A percentile compares a stretch with the other conserved stretches of the same genome.
phyloP scores from a whole-genome alignment of 2,888 invertebrate genomes.

The Orthosia gothica region DNA sequence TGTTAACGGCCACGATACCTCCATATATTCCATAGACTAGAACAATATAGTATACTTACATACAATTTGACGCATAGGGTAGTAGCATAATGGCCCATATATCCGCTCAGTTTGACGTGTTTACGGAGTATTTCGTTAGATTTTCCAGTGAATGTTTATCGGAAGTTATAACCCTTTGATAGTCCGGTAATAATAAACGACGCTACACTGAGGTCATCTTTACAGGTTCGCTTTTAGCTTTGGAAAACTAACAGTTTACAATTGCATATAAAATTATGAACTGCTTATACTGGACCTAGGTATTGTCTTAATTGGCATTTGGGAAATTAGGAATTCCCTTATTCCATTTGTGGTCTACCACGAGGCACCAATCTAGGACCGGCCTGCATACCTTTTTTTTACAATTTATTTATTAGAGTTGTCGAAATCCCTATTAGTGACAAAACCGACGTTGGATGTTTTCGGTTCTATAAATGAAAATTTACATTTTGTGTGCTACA shows the following conservation, averaged over 20 bases:
- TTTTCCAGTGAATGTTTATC: constrained; percentile 56
- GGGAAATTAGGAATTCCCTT: neutral
- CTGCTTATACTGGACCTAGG: constrained; percentile 5
- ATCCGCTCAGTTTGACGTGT: constrained; percentile 55
- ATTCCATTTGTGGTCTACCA: neutral
- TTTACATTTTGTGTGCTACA: constrained; percentile 4
- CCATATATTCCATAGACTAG: constrained; percentile 46
- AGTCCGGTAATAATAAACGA: constrained; percentile 56
- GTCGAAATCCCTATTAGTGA: neutral
- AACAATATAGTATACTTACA: constrained; percentile 45
- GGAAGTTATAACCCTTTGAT: constrained; percentile 58
- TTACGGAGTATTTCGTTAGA: constrained; percentile 54
- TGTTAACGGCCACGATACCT: constrained; percentile 67
- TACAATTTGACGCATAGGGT: constrained; percentile 48
- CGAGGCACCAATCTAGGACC: neutral
- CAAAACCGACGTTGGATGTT: constrained; percentile 1
- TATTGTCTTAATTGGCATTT: neutral
- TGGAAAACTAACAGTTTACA: constrained; percentile 16
- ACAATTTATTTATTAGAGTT: neutral
- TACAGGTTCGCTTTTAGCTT: constrained; percentile 29
- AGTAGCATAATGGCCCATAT: constrained; percentile 50
- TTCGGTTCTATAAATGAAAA: neutral
- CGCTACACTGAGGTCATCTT: constrained; percentile 43
- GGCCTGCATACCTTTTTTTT: neutral
- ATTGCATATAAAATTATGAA: neutral